A percentile compares a stretch with the other conserved stretches of the same genome.
Conservation (phyloP, 2,113 vertebrate species). For the Corythoichthys haematopterus region DNA sequence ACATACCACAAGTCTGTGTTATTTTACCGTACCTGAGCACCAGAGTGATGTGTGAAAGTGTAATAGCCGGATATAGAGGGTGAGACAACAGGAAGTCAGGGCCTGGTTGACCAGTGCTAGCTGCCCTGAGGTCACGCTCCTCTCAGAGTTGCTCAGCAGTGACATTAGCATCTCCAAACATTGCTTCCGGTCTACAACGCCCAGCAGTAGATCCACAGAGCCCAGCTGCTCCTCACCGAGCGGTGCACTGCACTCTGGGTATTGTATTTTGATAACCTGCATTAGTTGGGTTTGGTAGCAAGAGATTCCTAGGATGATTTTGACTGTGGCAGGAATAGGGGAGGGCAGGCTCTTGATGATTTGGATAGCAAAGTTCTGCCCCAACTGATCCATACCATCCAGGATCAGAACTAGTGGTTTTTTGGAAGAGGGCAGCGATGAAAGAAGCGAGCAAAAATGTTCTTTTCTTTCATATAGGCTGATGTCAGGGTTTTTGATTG, state of each 20-base stretch:
- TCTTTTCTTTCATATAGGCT: conserved; percentile 48
- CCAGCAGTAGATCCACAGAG: conserved; percentile 45
- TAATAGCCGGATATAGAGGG: conserved; percentile 62
- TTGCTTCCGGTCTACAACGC: conserved; percentile 52
- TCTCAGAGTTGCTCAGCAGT: conserved; percentile 55
- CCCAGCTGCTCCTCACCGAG: conserved; percentile 28
- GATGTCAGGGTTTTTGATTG: neutral
- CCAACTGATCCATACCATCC: conserved; percentile 67
- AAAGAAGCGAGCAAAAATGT: conserved; percentile 60
- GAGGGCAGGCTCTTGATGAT: conserved; percentile 62
- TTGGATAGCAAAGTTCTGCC: conserved; percentile 16
- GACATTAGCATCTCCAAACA: conserved; percentile 58
- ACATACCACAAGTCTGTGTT: neutral
- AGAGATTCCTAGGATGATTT: conserved; percentile 64
- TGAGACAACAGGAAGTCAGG: conserved; percentile 60
- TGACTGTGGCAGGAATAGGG: conserved; percentile 61
- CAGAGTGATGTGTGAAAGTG: conserved; percentile 46
- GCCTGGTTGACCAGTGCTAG: conserved; percentile 72
- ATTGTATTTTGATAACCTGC: conserved; percentile 37
- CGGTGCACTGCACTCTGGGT: conserved; percentile 27
- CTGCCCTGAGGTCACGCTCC: conserved; percentile 77
- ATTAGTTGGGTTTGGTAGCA: conserved; percentile 37
- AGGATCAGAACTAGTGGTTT: conserved; percentile 67
- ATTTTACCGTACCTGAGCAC: conserved; percentile 56
- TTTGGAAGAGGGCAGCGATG: conserved; percentile 39